phyloP scores from a whole-genome alignment of 2,797 vertebrate genomes.

The Odontamblyopus lacepedii region DNA sequence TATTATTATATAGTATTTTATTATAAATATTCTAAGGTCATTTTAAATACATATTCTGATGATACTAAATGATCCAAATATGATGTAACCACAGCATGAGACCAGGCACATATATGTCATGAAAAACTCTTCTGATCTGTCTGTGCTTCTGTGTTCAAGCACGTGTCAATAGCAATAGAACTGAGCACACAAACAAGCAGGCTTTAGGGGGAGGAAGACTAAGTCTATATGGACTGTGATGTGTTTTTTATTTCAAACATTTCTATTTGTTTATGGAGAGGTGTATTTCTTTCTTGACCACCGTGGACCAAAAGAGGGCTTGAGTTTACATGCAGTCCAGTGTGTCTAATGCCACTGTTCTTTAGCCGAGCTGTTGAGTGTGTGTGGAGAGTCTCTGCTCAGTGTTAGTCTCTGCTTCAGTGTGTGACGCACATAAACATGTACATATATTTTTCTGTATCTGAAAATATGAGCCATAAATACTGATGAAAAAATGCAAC shows the following conservation, averaged over 20 bases:
- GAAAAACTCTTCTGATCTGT: neutral
- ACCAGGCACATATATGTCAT: neutral
- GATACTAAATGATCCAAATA: neutral
- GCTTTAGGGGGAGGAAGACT: neutral
- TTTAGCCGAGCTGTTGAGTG: neutral
- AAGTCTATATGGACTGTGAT: too few relatives aligned
- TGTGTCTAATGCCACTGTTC: neutral
- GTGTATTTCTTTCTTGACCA: neutral
- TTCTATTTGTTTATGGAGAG: neutral
- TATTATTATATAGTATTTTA: neutral
- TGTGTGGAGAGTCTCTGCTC: neutral
- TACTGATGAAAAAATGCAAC: neutral
- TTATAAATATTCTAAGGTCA: neutral
- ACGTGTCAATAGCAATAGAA: neutral
- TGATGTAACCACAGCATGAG: neutral
- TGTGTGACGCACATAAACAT: neutral
- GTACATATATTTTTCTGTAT: conserved; percentile 8
- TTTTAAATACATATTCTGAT: neutral
- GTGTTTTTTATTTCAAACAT: neutral
- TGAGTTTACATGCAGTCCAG: neutral
- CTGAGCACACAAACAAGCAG: neutral
- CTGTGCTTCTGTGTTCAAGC: neutral
- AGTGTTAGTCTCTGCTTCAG: neutral
- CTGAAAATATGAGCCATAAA: neutral
- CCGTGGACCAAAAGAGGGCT: neutral